Percentiles rank a stretch among this genome's conserved stretches.
phyloP scores from a whole-genome alignment of 2,113 vertebrate species.

The Chinchilla lanigera region DNA sequence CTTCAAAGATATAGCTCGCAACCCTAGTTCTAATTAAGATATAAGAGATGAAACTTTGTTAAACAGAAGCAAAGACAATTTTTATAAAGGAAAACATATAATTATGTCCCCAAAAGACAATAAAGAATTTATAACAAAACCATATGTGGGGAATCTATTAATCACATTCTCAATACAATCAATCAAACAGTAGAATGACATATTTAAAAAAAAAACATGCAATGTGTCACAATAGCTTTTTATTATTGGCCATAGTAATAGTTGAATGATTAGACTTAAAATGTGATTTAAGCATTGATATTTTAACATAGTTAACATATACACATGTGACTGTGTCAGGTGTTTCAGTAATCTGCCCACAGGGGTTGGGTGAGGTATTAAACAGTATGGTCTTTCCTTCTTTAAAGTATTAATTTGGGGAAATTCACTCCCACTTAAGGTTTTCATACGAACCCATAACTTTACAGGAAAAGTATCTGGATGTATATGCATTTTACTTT shows the following conservation, averaged over 20 bases:
- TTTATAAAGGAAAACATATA: constrained; percentile 31
- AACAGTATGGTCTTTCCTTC: background rate
- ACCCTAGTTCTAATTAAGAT: background rate
- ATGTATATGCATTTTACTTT: background rate
- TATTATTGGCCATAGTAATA: background rate
- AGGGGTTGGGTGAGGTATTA: background rate
- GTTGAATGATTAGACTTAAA: background rate
- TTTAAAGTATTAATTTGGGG: background rate
- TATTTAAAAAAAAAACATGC: constrained; percentile 15
- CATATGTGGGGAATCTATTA: background rate
- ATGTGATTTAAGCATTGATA: background rate
- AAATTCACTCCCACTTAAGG: background rate
- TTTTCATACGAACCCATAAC: background rate
- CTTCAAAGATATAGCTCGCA: background rate
- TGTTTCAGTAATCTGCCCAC: background rate
- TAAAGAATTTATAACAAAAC: constrained; percentile 25
- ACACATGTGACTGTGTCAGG: background rate
- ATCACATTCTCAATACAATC: constrained; percentile 6
- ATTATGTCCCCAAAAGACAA: constrained; percentile 35
- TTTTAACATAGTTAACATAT: background rate
- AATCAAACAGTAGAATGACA: background rate
- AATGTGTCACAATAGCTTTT: background rate
- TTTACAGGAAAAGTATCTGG: background rate
- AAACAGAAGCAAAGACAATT: constrained; percentile 35
- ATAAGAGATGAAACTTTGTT: background rate